phyloP scores from a whole-genome alignment of 35 echinoderm and acorn worm species.

The Apostichopus parvimensis region DNA sequence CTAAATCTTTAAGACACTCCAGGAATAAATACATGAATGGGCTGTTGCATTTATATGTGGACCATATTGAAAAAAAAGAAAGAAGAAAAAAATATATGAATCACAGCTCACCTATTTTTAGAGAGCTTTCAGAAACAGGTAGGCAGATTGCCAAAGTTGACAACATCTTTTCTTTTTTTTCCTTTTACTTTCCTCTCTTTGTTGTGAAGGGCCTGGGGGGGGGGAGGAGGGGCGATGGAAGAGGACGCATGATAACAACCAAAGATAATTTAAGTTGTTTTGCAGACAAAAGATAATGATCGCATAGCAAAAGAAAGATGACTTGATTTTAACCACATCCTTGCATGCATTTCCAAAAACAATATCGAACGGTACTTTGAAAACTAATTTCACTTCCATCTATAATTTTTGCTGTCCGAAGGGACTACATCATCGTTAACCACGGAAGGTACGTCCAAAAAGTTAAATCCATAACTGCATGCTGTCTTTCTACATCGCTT shows the following conservation, averaged over 20 bases:
- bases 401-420: neutral
- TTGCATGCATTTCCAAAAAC: too few relatives aligned
- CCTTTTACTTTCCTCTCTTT: neutral
- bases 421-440: neutral
- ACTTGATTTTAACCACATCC: too few relatives aligned
- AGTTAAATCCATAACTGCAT: constrained; percentile 20
- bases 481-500: constrained; percentile 5
- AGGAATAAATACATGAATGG: neutral
- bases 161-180: neutral
- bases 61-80: neutral
- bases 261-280: neutral
- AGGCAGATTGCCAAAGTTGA: constrained; percentile 54
- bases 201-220: neutral
- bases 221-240: neutral
- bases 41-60: constrained; percentile 31
- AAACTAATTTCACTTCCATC: constrained; percentile 9
- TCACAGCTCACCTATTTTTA: constrained; percentile 1
- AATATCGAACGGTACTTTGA: neutral
- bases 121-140: constrained; percentile 55
- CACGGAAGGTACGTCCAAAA: neutral
- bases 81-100: neutral
- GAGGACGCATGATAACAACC: neutral
- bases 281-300: too few relatives aligned
- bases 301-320: too few relatives aligned
- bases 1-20: constrained; percentile 23